Evolutionary conservation across 2,888 invertebrate genomes (phyloP).

Genomic region (Acanthoscelides obtectus): DNA sequence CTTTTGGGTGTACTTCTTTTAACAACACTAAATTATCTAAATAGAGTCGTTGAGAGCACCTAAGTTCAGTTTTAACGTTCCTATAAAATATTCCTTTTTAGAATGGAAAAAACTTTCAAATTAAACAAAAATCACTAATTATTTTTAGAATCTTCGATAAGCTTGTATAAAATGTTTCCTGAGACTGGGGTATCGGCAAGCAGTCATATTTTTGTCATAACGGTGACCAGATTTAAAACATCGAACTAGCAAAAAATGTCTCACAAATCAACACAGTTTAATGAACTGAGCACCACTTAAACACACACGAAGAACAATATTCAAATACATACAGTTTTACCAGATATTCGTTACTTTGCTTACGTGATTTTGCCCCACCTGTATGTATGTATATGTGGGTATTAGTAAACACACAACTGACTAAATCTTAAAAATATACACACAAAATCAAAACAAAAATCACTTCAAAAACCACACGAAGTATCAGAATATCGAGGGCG

Average conservation of each 20-base stretch:
- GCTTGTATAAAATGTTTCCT: background rate
- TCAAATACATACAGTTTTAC: conserved; percentile 50
- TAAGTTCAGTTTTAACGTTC: too few species aligned
- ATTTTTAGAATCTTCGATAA: too few species aligned
- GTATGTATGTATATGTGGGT: conserved; percentile 50
- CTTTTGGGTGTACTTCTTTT: too few species aligned
- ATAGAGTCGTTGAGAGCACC: too few species aligned
- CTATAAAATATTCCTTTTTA: too few species aligned
- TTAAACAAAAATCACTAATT: too few species aligned
- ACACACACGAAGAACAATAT: conserved; percentile 49
- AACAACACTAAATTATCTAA: too few species aligned
- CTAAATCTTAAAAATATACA: conserved; percentile 36
- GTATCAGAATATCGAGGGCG: background rate
- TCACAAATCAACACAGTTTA: conserved; percentile 48
- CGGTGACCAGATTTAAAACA: conserved; percentile 45
- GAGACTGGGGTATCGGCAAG: conserved; percentile 35
- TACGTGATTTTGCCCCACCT: conserved; percentile 52
- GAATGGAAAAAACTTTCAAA: too few species aligned
- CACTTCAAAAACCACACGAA: background rate
- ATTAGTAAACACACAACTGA: conserved; percentile 47
- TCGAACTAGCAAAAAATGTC: conserved; percentile 46
- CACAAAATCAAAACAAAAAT: conserved; percentile 38
- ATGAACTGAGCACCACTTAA: conserved; percentile 49
- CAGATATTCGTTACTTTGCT: conserved; percentile 50
- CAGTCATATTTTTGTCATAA: conserved; percentile 44